Conservation (phyloP, 2,888 invertebrate species). For the Pandemis cinnamomeana region DNA sequence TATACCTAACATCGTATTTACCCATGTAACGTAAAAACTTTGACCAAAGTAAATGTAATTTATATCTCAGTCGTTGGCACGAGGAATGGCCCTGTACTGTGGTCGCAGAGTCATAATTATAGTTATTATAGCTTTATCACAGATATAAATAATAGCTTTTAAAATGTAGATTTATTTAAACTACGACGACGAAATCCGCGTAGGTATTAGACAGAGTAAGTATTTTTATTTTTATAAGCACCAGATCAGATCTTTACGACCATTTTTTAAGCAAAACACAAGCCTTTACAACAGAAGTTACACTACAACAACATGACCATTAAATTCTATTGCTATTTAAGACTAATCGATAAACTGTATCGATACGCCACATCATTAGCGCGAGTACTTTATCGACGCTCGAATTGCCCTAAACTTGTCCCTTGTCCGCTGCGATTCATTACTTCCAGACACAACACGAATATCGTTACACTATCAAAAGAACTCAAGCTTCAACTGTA, state of each 20-base stretch:
- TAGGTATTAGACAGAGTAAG: too few relatives aligned
- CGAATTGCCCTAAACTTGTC: slow-evolving; percentile 75
- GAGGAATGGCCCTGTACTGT: too few relatives aligned
- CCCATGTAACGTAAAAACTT: background rate
- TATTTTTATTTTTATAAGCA: too few relatives aligned
- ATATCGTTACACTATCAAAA: slow-evolving; percentile 59
- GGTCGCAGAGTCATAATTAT: too few relatives aligned
- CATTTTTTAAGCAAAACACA: background rate
- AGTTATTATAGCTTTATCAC: too few relatives aligned
- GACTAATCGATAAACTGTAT: slow-evolving; percentile 48
- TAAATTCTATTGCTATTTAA: slow-evolving; percentile 6
- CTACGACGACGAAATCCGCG: too few relatives aligned
- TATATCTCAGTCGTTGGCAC: too few relatives aligned
- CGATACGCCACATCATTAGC: slow-evolving; percentile 50
- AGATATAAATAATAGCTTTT: too few relatives aligned
- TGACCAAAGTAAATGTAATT: too few relatives aligned
- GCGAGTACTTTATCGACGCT: slow-evolving; percentile 61
- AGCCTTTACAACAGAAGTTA: background rate
- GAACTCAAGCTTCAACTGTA: slow-evolving; percentile 50
- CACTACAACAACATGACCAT: background rate
- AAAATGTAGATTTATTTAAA: too few relatives aligned
- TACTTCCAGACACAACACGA: slow-evolving; percentile 75
- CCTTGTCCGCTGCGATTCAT: slow-evolving; percentile 78
- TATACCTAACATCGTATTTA: too few relatives aligned
- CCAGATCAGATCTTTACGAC: background rate